Conservation (phyloP, 2,113 vertebrate genomes). For the Actenoides hombroni region DNA sequence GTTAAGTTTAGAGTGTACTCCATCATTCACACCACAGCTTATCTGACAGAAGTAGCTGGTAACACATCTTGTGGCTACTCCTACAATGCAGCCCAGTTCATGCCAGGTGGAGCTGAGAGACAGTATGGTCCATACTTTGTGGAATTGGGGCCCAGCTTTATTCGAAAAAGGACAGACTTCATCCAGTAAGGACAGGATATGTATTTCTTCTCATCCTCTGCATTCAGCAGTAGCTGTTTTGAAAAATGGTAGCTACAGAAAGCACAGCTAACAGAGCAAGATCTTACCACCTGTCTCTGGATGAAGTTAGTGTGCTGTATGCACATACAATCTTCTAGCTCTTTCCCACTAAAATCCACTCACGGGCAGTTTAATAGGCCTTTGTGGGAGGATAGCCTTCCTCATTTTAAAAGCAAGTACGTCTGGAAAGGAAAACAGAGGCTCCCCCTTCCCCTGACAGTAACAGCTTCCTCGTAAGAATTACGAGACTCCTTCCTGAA, state of each 20-base stretch:
- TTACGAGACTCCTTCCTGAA: not conserved
- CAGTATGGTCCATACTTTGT: not conserved
- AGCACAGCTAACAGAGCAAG: not conserved
- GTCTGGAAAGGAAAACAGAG: not conserved
- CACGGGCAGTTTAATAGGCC: too few species aligned
- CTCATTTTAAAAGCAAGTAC: not conserved
- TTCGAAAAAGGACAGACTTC: not conserved
- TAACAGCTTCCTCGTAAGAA: not conserved
- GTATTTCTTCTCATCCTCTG: not conserved
- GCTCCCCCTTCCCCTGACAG: not conserved
- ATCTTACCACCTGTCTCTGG: not conserved
- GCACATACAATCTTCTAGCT: fast-evolving
- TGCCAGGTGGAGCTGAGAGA: not conserved
- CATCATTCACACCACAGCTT: not conserved
- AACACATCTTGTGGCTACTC: not conserved
- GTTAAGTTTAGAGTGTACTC: not conserved
- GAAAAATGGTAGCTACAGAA: not conserved
- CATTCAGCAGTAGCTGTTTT: not conserved
- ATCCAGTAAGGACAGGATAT: not conserved
- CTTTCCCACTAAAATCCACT: not conserved
- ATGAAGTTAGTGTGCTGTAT: not conserved
- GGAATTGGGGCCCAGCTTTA: not conserved
- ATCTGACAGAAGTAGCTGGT: not conserved
- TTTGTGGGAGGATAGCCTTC: not conserved
- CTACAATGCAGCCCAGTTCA: not conserved